Conservation (phyloP, 2,113 vertebrate genomes). For the Phalacrocorax aristotelis region DNA sequence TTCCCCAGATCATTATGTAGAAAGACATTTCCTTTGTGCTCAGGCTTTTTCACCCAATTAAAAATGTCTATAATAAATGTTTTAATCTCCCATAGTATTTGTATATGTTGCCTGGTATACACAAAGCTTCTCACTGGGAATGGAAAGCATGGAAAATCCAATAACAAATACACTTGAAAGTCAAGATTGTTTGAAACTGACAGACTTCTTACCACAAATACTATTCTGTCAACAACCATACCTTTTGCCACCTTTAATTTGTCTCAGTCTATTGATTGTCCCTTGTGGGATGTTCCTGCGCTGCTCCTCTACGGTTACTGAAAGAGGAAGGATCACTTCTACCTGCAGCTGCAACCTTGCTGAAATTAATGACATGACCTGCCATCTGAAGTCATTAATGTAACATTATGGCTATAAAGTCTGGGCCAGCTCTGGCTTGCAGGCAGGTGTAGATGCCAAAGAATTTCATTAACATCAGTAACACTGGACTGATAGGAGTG, state of each 20-base stretch:
- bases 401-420: neutral
- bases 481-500: neutral
- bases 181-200: neutral
- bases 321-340: neutral
- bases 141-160: neutral
- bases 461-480: neutral
- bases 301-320: rapidly evolving
- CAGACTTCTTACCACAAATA: neutral
- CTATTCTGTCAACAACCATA: neutral
- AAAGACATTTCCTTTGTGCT: neutral
- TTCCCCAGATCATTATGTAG: neutral
- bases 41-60: neutral
- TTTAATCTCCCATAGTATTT: neutral
- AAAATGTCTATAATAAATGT: neutral
- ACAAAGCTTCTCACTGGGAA: neutral
- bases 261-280: neutral
- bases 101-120: neutral
- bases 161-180: neutral
- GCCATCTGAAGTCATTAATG: slow-evolving; percentile 23
- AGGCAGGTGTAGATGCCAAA: neutral
- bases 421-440: neutral
- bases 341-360: neutral
- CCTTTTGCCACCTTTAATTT: slow-evolving; percentile 24
- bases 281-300: neutral
- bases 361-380: slow-evolving; percentile 7